A percentile compares a stretch with the other conserved stretches of the same genome.
These are phyloP conservation scores for Spermophilus dauricus DNA, from an alignment of 2,113 vertebrate genomes.

Conservation along the genomic window DNA sequence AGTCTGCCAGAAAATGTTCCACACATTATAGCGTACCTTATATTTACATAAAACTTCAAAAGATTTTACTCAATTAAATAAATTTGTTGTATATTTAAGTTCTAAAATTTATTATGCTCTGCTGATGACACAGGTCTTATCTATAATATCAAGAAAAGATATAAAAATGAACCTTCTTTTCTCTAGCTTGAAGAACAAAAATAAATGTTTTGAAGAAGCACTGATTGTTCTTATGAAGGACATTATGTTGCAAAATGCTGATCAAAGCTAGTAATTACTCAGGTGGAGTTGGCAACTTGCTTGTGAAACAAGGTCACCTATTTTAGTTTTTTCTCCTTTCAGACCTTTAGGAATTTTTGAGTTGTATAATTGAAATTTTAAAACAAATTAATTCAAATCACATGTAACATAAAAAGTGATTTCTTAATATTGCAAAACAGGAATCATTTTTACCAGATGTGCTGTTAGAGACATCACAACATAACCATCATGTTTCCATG, in stretches of 20 bases:
- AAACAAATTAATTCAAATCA: constrained; percentile 89
- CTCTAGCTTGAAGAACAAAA: constrained; percentile 41
- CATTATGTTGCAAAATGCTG: constrained; percentile 85
- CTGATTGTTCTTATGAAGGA: constrained; percentile 81
- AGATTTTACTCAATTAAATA: constrained; percentile 57
- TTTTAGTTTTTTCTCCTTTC: constrained; percentile 83
- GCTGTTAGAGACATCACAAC: constrained; percentile 52
- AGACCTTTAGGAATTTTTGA: constrained; percentile 85
- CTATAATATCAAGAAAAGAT: constrained; percentile 28
- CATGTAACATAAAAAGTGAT: constrained; percentile 86
- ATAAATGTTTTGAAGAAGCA: constrained; percentile 62
- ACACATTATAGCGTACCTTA: constrained; percentile 9
- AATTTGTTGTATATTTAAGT: not conserved
- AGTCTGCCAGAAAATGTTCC: constrained; percentile 16
- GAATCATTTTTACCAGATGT: constrained; percentile 81
- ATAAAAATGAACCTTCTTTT: not conserved
- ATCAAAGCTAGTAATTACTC: constrained; percentile 88
- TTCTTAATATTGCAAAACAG: constrained; percentile 85
- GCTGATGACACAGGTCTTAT: constrained; percentile 31
- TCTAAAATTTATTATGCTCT: constrained; percentile 45
- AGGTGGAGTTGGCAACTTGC: constrained; percentile 86
- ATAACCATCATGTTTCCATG: not conserved
- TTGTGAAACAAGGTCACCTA: constrained; percentile 87
- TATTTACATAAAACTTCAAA: constrained; percentile 25
- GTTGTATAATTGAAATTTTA: constrained; percentile 86